phyloP scores from a whole-genome alignment of 2,888 invertebrate species.

The Ennomos fuscantarius region DNA sequence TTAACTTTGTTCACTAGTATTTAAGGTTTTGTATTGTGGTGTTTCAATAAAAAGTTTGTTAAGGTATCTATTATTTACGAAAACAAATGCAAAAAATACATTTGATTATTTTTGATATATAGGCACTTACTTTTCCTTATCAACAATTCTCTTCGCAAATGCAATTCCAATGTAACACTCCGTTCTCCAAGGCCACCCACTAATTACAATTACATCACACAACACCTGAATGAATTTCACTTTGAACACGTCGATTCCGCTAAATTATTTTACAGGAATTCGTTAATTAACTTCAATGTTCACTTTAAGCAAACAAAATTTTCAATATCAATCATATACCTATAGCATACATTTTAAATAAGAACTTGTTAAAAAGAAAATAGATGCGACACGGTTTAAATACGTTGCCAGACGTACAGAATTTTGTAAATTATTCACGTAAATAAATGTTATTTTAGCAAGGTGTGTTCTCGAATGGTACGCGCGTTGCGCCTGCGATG shows the following conservation, averaged over 20 bases:
- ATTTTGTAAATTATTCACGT: conserved; percentile 3
- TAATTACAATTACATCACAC: conserved; percentile 19
- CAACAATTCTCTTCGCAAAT: conserved; percentile 19
- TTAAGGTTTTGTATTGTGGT: too few relatives aligned
- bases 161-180: conserved; percentile 20
- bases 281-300: conserved; percentile 8
- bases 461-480: conserved; percentile 34
- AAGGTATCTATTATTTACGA: too few relatives aligned
- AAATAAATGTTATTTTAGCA: conserved; percentile 27
- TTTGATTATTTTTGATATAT: background rate
- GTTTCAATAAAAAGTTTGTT: too few relatives aligned
- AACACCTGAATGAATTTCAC: conserved; percentile 27
- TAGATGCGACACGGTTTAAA: background rate
- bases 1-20: too few relatives aligned
- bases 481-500: conserved; percentile 44
- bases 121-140: conserved; percentile 39
- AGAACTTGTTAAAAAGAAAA: conserved; percentile 4
- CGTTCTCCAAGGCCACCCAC: conserved; percentile 24
- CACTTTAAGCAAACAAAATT: background rate
- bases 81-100: too few relatives aligned
- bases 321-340: too few relatives aligned
- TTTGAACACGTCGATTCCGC: conserved; percentile 9
- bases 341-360: too few relatives aligned
- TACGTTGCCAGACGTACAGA: background rate
- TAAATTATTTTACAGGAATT: conserved; percentile 9